Evolutionary conservation across 1,140 invertebrate genomes (phyloP), one percentile per base, ranked within the genome.

Genomic region (Drosophila jambulina): DNA sequence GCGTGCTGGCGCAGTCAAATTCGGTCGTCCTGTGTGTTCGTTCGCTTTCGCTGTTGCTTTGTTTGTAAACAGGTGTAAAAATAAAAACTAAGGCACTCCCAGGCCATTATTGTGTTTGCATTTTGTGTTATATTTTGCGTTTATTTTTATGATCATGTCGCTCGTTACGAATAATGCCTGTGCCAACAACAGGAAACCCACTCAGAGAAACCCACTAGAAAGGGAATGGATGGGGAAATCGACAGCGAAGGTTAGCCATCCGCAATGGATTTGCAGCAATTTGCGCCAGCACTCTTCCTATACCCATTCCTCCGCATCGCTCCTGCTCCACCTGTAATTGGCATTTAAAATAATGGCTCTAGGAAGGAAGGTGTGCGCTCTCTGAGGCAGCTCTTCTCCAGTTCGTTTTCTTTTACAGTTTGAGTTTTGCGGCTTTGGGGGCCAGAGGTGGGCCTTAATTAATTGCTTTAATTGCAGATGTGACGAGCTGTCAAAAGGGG

Each of bases 71-170:
- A 90, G 85, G 85, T 90, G 85, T 90, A 90, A 82, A 90, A 90
- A 90, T 90, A 90, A 90, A 90, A 90, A 90, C 85, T 87, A 88
- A 87, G 84, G 80, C 78, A 87, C 84, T 87, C 80, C 76, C 65
- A 59, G 53, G 49, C 72, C 75, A 75, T 76, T 65, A 49, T 78
- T 86, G 80, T 86, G 81, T 86, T 86, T 79, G 79, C 76, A 71
- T 78, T 84, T 80, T 80, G 74, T 80, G 72, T 82, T 82, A 82
- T 87, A 82, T 87, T 70, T 90, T 90, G 86, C 86, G 85, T 90
- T 90, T 90, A 90, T 90, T 90, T 90, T 90, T 90, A 90, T 90
- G 85, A 90, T 90, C 85, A 90, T 90, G 85, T 88, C 69, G 78
- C 85, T 88, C 85, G 85, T 88, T 90, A 88, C 78, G 82, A 90